Evolutionary conservation across 2,797 vertebrate species (phyloP), one percentile per base, ranked within the genome.

Genomic region (Apodemus agrarius): DNA sequence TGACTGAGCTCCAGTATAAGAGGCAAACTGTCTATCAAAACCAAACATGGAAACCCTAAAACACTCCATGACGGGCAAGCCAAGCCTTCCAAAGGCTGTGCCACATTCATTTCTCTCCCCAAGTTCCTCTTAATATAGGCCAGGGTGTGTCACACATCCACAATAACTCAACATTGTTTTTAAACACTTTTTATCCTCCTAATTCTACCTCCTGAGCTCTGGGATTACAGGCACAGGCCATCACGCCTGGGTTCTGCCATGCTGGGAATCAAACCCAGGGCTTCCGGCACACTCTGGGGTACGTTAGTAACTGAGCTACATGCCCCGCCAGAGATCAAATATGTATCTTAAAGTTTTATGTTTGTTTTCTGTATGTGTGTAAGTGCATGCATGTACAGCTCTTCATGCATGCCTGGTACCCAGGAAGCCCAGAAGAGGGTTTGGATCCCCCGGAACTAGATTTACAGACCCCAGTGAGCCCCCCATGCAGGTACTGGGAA

Each of bases 71-170:
- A 93, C 80, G 16, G 16, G 86, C 14, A 31, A 85, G 65, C 34
- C 49, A 93, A 95, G 72, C 83, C 88, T 96, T 72, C 88, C 89
- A 92, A 95, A 81, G 88, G 34, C 37, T 87, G 34, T 40, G 24
- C 61, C 87, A 78, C 24, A 65, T 1, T 52, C n/a, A 59, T 75
- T 93, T 92, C 46, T 90, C 92, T 92, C 43, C 19, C 93, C 72
- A 46, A 85, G 72, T 76, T 93, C 49, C 61, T 89, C 95, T 90
- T 63, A 92, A 88, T 3, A 82, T 12, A 31, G 29, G 14, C 17
- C 26, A 74, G 11, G 74, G n/a, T 93, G 76, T 12, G 37, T 1
- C 83, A 31, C 76, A 19, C 40, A 88, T 88, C 75, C 80, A 84
- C 6, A 91, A 93, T 72, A 89, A 92, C 46, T 83, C 76, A 87